Base-by-base conservation (phyloP, 2,113 vertebrate species). In the Alouatta palliata region DNA sequence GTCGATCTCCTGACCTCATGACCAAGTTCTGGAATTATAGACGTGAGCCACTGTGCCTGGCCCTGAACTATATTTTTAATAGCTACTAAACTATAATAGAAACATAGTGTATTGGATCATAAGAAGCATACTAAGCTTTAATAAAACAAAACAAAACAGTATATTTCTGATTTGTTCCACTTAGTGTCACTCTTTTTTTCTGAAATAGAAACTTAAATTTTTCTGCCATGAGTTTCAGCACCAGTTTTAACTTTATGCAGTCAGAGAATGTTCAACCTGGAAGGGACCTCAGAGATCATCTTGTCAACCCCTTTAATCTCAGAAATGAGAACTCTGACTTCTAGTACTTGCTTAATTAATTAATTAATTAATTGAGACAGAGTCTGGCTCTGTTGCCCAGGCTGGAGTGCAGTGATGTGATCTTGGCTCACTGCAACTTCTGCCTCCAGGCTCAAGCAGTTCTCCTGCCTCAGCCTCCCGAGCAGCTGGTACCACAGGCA, bases 151-250 rank as follows among this genome's bases (percentile, higher is more conserved):
- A 52, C 14, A 82, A 32, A 68, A 49, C 10, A 37, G 43, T 93
- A 70, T 86, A 80, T 61, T 97, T 97, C 96, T 90, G 27, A 49
- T 95, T 49, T 75, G 30, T 76, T 85, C 96, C 93, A 76, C 88
- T 87, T 90, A 71, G 82, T 92, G 85, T 96, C 88, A 81, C 85
- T 94, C 85, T 95, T 96, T 40, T 30, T 45, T 76, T 68, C 77
- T 87, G 76, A 95, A 87, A 93, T 11, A 81, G 76, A 85, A 81
- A 66, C 32, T 81, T n/a, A n/a, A 23, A 68, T 58, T 92, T 71
- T 85, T 76, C 49, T 80, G 68, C 32, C 54, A 8, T 12, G 80
- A 76, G 30, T 56, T 80, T 90, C n/a, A 80, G 73, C 52, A 70
- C 90, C 88, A 40, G 0, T 82, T 80, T 86, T 54, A 92, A 90